phyloP scores from a whole-genome alignment of 2,113 vertebrate genomes.

The Nannospalax galili region DNA sequence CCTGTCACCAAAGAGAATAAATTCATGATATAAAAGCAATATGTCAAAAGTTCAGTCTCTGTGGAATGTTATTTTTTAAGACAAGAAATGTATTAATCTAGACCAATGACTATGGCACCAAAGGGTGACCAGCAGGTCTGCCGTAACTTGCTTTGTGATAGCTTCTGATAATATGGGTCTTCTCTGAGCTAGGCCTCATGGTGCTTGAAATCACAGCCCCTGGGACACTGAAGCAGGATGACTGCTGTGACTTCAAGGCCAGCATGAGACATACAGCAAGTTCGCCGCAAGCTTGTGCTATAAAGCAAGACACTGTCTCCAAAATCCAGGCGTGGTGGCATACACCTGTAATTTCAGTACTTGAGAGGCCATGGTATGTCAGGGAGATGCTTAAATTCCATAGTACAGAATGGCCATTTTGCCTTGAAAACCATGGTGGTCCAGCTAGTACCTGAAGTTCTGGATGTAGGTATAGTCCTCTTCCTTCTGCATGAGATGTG shows the following conservation, averaged over 20 bases:
- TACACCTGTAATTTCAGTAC: no score
- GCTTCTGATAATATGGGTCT: background rate
- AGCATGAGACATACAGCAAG: background rate
- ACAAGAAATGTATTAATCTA: background rate
- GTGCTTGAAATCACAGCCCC: background rate
- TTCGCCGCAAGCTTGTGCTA: background rate
- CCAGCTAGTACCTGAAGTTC: conserved; percentile 89
- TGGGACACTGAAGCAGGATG: background rate
- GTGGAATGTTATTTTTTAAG: background rate
- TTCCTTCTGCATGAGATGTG: conserved; percentile 92
- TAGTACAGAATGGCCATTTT: background rate
- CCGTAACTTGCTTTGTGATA: background rate
- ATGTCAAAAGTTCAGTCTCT: background rate
- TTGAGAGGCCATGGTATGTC: background rate
- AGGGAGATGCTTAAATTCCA: background rate
- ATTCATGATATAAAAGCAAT: conserved; percentile 10
- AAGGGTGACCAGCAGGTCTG: background rate
- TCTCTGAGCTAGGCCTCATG: background rate
- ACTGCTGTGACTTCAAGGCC: background rate
- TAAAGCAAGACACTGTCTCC: background rate
- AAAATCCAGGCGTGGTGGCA: no score
- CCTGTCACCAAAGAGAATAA: conserved; percentile 81
- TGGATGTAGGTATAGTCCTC: conserved; percentile 92
- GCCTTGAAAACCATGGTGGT: background rate
- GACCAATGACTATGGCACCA: background rate